These are phyloP conservation scores for Hermaeophaga mercurialis DNA, from an alignment of 2,888 invertebrate genomes.

Conservation along the genomic window DNA sequence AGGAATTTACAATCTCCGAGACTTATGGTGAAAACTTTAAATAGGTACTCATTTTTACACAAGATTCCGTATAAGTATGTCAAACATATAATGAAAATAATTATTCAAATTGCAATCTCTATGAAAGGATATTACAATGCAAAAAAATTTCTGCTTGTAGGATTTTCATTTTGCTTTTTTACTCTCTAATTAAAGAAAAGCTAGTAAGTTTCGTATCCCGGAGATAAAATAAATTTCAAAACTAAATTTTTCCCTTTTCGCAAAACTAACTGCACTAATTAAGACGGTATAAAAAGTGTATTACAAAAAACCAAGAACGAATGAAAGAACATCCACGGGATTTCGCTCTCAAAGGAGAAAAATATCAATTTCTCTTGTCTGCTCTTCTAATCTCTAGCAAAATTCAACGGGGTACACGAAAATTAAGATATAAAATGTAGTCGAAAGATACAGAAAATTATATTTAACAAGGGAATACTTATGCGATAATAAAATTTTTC, in stretches of 20 bases:
- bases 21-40: no score
- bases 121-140: no score
- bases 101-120: no score
- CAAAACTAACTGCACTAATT: neutral
- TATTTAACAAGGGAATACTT: no score
- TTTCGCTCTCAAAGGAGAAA: neutral
- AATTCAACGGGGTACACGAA: neutral
- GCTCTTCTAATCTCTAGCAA: neutral
- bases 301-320: neutral
- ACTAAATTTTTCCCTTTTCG: neutral
- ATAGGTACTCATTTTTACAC: no score
- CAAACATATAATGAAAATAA: no score
- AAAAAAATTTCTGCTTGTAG: no score
- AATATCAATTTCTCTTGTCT: neutral
- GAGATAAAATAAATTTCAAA: neutral
- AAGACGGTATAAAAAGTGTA: neutral
- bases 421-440: neutral
- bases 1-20: no score
- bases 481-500: neutral
- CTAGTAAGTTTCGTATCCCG: neutral
- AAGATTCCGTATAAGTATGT: no score
- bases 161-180: no score
- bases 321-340: neutral
- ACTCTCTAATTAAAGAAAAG: neutral
- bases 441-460: no score